Percentiles rank a stretch among this genome's conserved stretches.
Conservation (phyloP, 2,888 invertebrate genomes). For the Pristionchus japonicus region DNA sequence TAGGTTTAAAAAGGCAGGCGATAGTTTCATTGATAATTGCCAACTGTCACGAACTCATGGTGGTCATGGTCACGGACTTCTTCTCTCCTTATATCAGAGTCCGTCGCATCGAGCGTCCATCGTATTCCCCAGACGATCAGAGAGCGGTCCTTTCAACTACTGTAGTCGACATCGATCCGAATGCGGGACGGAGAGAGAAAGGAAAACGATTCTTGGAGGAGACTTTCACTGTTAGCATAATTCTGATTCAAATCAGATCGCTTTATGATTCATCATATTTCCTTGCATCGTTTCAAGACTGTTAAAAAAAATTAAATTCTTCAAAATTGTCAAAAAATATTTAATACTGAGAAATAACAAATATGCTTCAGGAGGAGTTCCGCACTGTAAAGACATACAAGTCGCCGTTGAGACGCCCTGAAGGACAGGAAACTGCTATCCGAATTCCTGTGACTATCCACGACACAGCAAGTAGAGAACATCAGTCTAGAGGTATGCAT, state of each 20-base stretch:
- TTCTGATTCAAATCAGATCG: neutral
- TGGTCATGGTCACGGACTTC: too few relatives aligned
- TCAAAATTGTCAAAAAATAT: neutral
- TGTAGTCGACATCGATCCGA: slow-evolving; percentile 64
- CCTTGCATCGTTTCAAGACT: neutral
- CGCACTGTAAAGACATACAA: slow-evolving; percentile 49
- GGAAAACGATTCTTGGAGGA: slow-evolving; percentile 37
- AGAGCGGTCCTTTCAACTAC: slow-evolving; percentile 58
- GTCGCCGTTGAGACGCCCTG: neutral
- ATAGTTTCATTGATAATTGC: too few relatives aligned
- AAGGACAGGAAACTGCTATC: neutral
- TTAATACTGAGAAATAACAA: too few relatives aligned
- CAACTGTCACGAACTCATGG: too few relatives aligned
- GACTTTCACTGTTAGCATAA: slow-evolving; percentile 22
- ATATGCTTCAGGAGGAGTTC: slow-evolving; percentile 56
- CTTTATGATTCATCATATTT: neutral
- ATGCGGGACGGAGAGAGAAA: slow-evolving; percentile 47
- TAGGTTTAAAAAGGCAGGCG: too few relatives aligned
- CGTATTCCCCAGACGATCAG: slow-evolving; percentile 53
- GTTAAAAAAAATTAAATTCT: too few relatives aligned
- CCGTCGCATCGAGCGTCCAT: slow-evolving; percentile 38
- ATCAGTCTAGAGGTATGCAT: slow-evolving; percentile 5
- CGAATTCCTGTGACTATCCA: slow-evolving; percentile 38
- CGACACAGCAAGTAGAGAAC: neutral
- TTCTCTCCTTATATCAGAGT: too few relatives aligned